Evolutionary conservation across 2,888 invertebrate genomes (phyloP), one percentile per base, ranked within the genome.

Genomic region (Leucozona laternaria): DNA sequence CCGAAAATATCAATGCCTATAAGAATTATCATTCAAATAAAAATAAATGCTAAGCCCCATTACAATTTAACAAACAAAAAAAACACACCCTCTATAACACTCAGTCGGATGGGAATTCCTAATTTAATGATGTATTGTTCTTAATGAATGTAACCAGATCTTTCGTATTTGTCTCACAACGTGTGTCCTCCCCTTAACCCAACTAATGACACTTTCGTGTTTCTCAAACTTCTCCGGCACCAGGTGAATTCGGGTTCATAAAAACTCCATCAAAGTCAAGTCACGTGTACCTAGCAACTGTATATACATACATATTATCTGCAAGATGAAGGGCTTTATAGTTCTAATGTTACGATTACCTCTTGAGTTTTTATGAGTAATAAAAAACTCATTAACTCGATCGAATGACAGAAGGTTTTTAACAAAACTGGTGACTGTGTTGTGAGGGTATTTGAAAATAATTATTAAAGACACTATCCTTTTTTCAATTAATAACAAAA

Each of bases 201-300:
- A 40, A 40, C 37, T 60, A 60, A 60, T 60, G 40, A 60, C 22
- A 60, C 37, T 22, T 22, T 40, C 22, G 37, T 60, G 60, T 60
- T 37, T 37, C 22, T 60, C n/a, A 34, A 11, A 17, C 17, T 31
- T 57, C 10, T 34, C 11, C 15, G 58, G 31, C 37, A 58, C 34
- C 77, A 81, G 68, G 57, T 53, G 25, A 70, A 62, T 58, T 60
- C 62, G 37, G 37, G 37, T 37, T 34, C 45, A 79, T 79, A 66
- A 64, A 78, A 64, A 72, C 37, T 22, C 37, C 62, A 76, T 70
- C 55, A 37, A 40, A 77, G 48, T 60, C 58, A 60, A 37, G 55
- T 70, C 68, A 70, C 80, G 45, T 79, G 75, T 66, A 11, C 17
- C n/a, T 34, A 64, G 22, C 76, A 76, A 50, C 20, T 22, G n/a